phyloP scores from a whole-genome alignment of 2,113 vertebrate species.

The Jaculus jaculus region DNA sequence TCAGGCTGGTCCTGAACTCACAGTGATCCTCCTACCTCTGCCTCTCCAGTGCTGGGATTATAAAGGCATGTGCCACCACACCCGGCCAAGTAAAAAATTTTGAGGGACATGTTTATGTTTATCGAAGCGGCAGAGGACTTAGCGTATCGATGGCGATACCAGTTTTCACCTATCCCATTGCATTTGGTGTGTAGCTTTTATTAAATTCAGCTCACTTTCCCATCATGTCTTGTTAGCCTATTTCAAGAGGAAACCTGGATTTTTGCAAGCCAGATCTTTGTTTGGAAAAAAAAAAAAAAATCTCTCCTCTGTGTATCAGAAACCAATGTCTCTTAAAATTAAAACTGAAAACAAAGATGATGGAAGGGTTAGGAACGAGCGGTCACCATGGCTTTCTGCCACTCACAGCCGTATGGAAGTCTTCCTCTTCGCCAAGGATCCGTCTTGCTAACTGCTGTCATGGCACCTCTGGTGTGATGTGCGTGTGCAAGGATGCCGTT shows the following conservation, averaged over 20 bases:
- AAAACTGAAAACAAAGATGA: conserved; percentile 15
- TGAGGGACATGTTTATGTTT: not conserved
- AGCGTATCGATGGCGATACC: not conserved
- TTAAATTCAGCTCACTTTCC: not conserved
- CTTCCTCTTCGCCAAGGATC: conserved; percentile 50
- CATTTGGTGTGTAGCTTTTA: not conserved
- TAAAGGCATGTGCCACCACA: too few species aligned
- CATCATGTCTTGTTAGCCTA: not conserved
- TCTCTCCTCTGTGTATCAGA: conserved; percentile 29
- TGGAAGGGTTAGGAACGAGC: not conserved
- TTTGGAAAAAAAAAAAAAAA: too few species aligned
- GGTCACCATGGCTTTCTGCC: not conserved
- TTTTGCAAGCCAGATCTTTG: conserved; percentile 4
- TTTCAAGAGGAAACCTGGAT: not conserved
- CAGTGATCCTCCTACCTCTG: too few species aligned
- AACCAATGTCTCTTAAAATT: conserved; percentile 49
- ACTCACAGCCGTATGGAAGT: not conserved
- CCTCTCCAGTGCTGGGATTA: too few species aligned
- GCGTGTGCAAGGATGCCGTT: conserved; percentile 52
- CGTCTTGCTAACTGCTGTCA: conserved; percentile 54
- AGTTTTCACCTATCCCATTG: not conserved
- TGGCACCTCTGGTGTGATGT: conserved; percentile 4
- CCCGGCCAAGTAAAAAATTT: not conserved
- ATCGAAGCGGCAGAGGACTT: not conserved
- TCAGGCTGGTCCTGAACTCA: too few species aligned